Evolutionary conservation across 2,888 invertebrate genomes (phyloP).

Genomic region (Mythimna loreyi): DNA sequence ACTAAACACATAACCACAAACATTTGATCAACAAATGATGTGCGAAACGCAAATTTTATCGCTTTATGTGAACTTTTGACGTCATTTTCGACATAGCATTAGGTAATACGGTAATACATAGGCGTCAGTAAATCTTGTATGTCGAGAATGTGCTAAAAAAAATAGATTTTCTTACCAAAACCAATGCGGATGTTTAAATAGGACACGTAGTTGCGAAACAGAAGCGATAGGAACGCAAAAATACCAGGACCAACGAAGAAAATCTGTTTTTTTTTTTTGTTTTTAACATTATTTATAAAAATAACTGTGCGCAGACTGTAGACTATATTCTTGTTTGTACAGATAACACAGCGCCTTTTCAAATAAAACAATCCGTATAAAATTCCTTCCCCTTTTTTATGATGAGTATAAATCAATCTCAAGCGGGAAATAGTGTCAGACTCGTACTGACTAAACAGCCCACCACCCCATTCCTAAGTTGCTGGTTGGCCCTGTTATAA

Average conservation of each 20-base stretch:
- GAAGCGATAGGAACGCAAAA: background rate
- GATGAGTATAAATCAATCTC: no score
- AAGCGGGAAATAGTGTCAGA: no score
- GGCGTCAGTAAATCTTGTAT: background rate
- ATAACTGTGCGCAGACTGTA: background rate
- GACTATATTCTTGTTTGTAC: background rate
- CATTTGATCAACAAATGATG: constrained; percentile 35
- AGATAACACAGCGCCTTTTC: background rate
- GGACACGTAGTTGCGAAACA: background rate
- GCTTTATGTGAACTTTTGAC: constrained; percentile 20
- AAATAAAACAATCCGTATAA: background rate
- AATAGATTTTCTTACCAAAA: background rate
- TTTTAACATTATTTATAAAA: background rate
- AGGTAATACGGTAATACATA: background rate
- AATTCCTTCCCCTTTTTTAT: no score
- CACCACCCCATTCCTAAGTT: no score
- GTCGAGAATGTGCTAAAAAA: background rate
- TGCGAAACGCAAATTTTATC: constrained; percentile 41
- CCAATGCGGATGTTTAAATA: background rate
- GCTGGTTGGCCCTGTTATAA: no score
- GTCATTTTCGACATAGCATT: constrained; percentile 10
- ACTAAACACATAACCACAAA: constrained; percentile 30
- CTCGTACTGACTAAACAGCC: no score
- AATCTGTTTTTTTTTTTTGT: no score
- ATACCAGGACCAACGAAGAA: background rate